These are phyloP conservation scores for Himalopsyche tibetana DNA, from an alignment of 2,888 invertebrate species.

Conservation along the genomic window DNA sequence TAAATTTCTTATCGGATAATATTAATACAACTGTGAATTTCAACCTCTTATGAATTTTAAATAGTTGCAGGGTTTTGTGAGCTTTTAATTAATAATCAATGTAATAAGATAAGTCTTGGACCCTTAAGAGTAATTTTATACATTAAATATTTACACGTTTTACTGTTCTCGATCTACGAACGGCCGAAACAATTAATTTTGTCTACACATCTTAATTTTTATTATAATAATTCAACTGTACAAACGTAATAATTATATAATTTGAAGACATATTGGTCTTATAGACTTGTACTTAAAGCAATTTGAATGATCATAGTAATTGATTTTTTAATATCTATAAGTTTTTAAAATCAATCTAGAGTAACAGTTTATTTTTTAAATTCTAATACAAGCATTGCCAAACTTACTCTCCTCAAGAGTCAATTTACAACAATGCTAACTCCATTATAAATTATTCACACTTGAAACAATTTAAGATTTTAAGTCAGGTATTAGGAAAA, in stretches of 20 bases:
- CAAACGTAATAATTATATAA: not conserved
- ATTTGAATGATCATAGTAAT: not conserved
- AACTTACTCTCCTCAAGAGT: too few relatives aligned
- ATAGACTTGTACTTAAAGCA: not conserved
- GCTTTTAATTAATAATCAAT: slow-evolving; percentile 43
- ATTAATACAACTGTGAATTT: not conserved
- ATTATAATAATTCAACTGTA: not conserved
- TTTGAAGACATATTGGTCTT: slow-evolving; percentile 26
- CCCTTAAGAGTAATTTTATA: slow-evolving; percentile 49
- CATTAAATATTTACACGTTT: slow-evolving; percentile 37
- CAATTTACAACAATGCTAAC: too few relatives aligned
- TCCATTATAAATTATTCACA: too few relatives aligned
- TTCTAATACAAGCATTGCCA: too few relatives aligned
- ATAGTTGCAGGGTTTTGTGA: slow-evolving; percentile 24
- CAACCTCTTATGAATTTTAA: slow-evolving; percentile 4
- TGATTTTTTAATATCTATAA: not conserved
- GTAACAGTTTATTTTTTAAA: too few relatives aligned
- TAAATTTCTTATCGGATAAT: slow-evolving; percentile 1
- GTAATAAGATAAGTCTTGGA: slow-evolving; percentile 45
- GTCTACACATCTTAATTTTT: not conserved
- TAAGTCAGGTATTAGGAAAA: too few relatives aligned
- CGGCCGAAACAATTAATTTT: not conserved
- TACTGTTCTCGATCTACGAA: not conserved
- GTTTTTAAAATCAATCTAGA: too few relatives aligned
- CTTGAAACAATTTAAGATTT: too few relatives aligned